Evolutionary conservation across 2,888 invertebrate genomes (phyloP).

Genomic region (Cylindroiulus punctatus): DNA sequence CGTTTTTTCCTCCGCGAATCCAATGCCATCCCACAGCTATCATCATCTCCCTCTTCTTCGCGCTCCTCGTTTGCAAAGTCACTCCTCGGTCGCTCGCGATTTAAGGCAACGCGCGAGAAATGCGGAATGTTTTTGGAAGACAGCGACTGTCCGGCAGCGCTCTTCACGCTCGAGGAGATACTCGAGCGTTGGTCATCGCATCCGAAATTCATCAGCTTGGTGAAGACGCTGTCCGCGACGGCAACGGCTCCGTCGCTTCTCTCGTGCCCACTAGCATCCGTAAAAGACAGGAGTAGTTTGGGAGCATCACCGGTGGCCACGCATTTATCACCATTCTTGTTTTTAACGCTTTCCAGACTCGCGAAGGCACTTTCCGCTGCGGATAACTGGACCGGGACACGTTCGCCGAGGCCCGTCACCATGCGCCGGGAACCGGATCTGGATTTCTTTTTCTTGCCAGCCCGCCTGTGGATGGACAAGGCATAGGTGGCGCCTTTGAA

Average conservation of each 20-base stretch:
- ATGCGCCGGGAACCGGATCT: background rate
- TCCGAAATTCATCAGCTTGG: too few relatives aligned
- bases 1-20: background rate
- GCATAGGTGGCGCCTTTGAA: conserved; percentile 45
- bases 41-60: conserved; percentile 30
- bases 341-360: too few relatives aligned
- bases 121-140: background rate
- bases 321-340: too few relatives aligned
- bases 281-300: too few relatives aligned
- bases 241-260: too few relatives aligned
- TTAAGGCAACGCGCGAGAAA: background rate
- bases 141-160: background rate
- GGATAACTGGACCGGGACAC: background rate
- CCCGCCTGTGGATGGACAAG: background rate
- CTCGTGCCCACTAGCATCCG: too few relatives aligned
- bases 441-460: background rate
- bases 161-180: background rate
- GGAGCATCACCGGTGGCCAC: too few relatives aligned
- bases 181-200: background rate
- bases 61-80: conserved; percentile 5
- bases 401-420: background rate
- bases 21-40: background rate
- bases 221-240: too few relatives aligned
- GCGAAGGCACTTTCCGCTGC: background rate
- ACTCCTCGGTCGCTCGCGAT: background rate